Evolutionary conservation across 2,888 invertebrate genomes (phyloP), one percentile per base, ranked within the genome.

Genomic region (Aquatica leii): DNA sequence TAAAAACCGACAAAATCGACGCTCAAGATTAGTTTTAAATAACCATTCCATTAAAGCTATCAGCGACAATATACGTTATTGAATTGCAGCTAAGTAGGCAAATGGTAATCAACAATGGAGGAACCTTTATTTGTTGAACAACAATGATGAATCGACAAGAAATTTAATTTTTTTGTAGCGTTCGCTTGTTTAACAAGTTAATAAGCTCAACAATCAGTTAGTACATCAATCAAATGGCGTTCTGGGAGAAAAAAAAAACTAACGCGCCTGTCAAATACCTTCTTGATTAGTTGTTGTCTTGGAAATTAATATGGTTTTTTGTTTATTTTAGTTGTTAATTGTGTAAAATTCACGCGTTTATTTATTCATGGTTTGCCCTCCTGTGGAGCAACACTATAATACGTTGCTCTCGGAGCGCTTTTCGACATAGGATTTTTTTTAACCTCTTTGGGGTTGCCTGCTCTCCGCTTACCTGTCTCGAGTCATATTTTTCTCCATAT

Each of bases 261-360:
- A 70, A 51, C 56, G 52, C 66, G 58, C 74, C 76, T 74, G 79
- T 80, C 79, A 80, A 79, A 80, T 80, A 75, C 78, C 74, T 73
- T 69, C 76, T 78, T 80, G 80, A 81, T 81, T 81, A 80, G 80
- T 80, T 80, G 79, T 79, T 79, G 74, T 76, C 74, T 71, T 72
- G 76, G 75, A 73, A 81, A 81, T 80, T 81, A 80, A 81, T 80
- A 78, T 79, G 74, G 74, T 79, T 78, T 76, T 80, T 80, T 80
- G 80, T 81, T 81, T 81, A 80, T 80, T 81, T 81, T 79, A 79
- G 79, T 78, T 80, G 81, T 82, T 82, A 82, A 82, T 82, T 81
- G 82, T 82, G 81, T 82, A 81, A 82, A 82, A 81, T 81, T 82
- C 82, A 82, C 82, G 81, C 81, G 77, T 79, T 81, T 82, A 82